phyloP scores from a whole-genome alignment of 1,140 invertebrate genomes.

The Pseudoatta argentina region DNA sequence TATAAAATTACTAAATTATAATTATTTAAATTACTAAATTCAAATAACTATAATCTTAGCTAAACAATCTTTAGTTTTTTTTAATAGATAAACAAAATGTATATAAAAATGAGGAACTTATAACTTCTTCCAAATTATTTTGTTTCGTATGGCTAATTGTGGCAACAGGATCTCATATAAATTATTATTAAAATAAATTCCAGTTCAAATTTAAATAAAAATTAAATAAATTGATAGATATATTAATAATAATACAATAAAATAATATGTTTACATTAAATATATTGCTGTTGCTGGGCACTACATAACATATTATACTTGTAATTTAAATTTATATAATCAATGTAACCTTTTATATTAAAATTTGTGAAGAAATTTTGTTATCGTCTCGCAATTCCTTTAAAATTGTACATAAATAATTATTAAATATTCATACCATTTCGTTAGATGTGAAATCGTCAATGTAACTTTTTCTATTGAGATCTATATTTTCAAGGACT shows the following conservation, averaged over 20 bases:
- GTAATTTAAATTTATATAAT: neutral
- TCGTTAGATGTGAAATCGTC: neutral
- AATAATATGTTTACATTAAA: neutral
- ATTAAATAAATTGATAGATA: neutral
- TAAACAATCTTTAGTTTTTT: conserved; percentile 11
- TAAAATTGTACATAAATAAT: neutral
- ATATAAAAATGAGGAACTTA: neutral
- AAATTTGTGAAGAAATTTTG: neutral
- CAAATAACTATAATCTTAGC: neutral
- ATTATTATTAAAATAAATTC: neutral
- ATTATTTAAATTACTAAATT: neutral
- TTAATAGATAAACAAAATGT: neutral
- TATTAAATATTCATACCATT: neutral
- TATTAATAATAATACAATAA: neutral
- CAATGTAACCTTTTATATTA: neutral
- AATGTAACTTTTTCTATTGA: neutral
- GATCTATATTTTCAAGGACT: neutral
- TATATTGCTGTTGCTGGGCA: neutral
- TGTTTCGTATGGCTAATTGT: neutral
- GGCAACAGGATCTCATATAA: neutral
- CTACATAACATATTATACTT: neutral
- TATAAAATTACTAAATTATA: too few species aligned
- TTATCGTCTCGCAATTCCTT: neutral
- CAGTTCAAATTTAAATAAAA: neutral
- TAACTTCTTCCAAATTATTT: conserved; percentile 18